These are phyloP conservation scores for Hydractinia symbiolongicarpus DNA, from an alignment of 30 jellyfish, hydroid and myxozoan genomes.

Conservation along the genomic window DNA sequence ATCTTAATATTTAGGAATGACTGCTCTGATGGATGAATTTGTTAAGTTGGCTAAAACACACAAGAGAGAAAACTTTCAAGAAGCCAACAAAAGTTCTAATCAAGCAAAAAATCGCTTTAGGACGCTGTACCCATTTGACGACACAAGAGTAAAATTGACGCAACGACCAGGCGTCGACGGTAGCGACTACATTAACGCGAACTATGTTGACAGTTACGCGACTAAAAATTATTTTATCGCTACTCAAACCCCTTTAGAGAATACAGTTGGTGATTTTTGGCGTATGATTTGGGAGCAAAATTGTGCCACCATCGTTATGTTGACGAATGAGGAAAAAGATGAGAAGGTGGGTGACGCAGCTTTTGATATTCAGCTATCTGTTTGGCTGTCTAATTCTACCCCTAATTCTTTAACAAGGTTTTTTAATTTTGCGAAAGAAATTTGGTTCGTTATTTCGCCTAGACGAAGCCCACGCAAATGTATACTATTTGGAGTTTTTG, in stretches of 20 bases:
- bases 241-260: slow-evolving; percentile 88
- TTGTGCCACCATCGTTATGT: slow-evolving; percentile 79
- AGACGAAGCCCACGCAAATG: too few relatives aligned
- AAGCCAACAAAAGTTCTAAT: slow-evolving; percentile 63
- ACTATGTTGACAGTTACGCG: slow-evolving; percentile 71
- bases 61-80: slow-evolving; percentile 48
- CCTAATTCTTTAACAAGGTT: too few relatives aligned
- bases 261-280: slow-evolving; percentile 91
- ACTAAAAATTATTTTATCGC: slow-evolving; percentile 70
- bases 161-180: slow-evolving; percentile 56
- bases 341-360: slow-evolving; percentile 46
- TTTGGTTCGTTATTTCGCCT: too few relatives aligned
- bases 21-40: slow-evolving; percentile 93
- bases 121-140: slow-evolving; percentile 90
- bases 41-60: slow-evolving; percentile 77
- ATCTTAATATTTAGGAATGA: slow-evolving; percentile 51
- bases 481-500: too few relatives aligned
- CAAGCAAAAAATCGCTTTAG: slow-evolving; percentile 81
- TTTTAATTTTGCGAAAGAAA: too few relatives aligned
- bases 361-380: too few relatives aligned
- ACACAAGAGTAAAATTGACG: slow-evolving; percentile 64
- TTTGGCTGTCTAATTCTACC: too few relatives aligned
- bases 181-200: slow-evolving; percentile 92
- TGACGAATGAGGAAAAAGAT: slow-evolving; percentile 73
- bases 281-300: slow-evolving; percentile 96